A percentile compares a stretch with the other conserved stretches of the same genome.
These are phyloP conservation scores for Drosophila elegans DNA, from an alignment of 1,140 invertebrate species.

Conservation along the genomic window DNA sequence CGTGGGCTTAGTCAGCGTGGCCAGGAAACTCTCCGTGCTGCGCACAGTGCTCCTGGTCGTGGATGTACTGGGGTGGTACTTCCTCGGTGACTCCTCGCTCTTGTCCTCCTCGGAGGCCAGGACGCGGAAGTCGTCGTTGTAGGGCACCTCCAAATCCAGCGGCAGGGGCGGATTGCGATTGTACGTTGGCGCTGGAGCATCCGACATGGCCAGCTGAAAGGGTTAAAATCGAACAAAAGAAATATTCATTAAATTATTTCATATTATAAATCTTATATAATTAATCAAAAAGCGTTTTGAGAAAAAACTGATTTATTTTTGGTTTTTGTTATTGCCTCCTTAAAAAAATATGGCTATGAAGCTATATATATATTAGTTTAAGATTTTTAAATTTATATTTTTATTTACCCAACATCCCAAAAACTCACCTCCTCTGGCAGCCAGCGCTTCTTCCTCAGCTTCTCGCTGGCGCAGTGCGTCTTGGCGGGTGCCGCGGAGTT, in stretches of 20 bases:
- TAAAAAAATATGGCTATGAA: neutral
- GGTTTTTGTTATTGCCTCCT: too few species aligned
- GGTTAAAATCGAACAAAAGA: slow-evolving; percentile 22
- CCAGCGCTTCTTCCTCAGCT: slow-evolving; percentile 82
- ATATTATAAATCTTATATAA: too few species aligned
- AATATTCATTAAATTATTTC: too few species aligned
- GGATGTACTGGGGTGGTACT: slow-evolving; percentile 36
- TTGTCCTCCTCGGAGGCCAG: slow-evolving; percentile 75
- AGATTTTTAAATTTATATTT: too few species aligned
- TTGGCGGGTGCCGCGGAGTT: slow-evolving; percentile 51
- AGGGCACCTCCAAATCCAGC: slow-evolving; percentile 87
- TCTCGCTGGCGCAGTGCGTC: slow-evolving; percentile 81
- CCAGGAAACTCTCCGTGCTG: slow-evolving; percentile 72
- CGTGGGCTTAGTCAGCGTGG: slow-evolving; percentile 71
- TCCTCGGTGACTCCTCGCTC: slow-evolving; percentile 49
- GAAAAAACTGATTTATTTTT: too few species aligned
- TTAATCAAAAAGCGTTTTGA: too few species aligned
- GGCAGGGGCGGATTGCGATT: slow-evolving; percentile 87
- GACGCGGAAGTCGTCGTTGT: slow-evolving; percentile 86
- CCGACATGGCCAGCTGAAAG: slow-evolving; percentile 77
- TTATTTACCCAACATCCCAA: too few species aligned
- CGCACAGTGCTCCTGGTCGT: slow-evolving; percentile 59
- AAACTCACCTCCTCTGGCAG: slow-evolving; percentile 84
- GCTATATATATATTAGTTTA: too few species aligned
- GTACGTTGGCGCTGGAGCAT: slow-evolving; percentile 83